Conservation (phyloP, 2,113 vertebrate genomes). For the Pteruthius melanotis region DNA sequence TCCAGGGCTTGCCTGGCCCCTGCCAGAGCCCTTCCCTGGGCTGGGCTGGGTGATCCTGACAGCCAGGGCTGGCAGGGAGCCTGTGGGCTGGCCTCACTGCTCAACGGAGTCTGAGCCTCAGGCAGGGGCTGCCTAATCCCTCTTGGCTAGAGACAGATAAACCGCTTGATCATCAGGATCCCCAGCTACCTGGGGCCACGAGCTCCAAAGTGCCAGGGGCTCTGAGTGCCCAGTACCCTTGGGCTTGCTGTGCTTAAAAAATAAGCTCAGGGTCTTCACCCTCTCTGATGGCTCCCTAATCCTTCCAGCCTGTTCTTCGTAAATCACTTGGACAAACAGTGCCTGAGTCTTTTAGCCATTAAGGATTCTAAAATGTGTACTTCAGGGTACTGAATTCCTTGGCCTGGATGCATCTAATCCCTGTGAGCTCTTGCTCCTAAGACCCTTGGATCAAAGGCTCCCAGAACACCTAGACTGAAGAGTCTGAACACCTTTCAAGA, state of each 20-base stretch:
- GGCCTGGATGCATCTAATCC: not conserved
- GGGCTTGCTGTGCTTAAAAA: not conserved
- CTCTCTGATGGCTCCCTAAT: fast-evolving
- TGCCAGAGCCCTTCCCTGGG: not conserved
- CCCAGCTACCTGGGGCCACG: not conserved
- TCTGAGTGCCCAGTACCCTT: not conserved
- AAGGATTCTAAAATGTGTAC: not conserved
- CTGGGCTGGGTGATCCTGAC: not conserved
- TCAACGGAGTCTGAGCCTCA: not conserved
- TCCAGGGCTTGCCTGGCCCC: not conserved
- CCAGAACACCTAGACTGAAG: not conserved
- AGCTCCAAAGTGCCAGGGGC: fast-evolving
- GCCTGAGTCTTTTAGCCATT: not conserved
- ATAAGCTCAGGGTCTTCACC: not conserved
- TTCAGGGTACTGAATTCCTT: not conserved
- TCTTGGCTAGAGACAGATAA: not conserved
- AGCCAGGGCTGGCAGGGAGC: not conserved
- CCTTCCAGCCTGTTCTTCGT: not conserved
- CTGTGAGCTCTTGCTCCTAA: not conserved
- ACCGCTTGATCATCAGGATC: not conserved
- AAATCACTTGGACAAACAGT: not conserved
- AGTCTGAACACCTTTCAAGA: not conserved
- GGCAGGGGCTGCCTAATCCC: not conserved
- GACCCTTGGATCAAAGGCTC: not conserved
- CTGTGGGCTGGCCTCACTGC: fast-evolving